These are phyloP conservation scores for Pterois miles DNA, from an alignment of 2,797 vertebrate genomes.

Conservation along the genomic window DNA sequence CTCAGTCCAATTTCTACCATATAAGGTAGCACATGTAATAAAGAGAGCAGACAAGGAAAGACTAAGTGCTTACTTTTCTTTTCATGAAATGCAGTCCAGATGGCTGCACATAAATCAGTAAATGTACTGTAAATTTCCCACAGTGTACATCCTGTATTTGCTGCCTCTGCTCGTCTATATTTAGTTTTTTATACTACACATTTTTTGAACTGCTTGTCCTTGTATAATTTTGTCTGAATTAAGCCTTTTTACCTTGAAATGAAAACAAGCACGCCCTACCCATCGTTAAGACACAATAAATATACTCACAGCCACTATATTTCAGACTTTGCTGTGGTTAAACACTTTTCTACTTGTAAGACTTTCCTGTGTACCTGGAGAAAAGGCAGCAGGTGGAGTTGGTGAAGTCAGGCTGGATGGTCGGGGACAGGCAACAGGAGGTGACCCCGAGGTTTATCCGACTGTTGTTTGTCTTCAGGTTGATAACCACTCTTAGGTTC, in stretches of 20 bases:
- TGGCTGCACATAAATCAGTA: slow-evolving; percentile 7
- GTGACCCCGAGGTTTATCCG: slow-evolving; percentile 72
- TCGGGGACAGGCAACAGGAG: slow-evolving; percentile 81
- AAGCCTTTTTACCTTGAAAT: not conserved
- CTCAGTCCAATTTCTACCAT: not conserved
- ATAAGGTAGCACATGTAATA: not conserved
- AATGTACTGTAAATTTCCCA: slow-evolving; percentile 6
- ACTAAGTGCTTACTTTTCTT: not conserved
- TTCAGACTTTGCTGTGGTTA: not conserved
- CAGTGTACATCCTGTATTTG: not conserved
- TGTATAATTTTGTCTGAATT: not conserved
- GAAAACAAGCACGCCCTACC: not conserved
- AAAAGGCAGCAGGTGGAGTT: slow-evolving; percentile 79
- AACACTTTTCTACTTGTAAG: not conserved
- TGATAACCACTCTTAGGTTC: slow-evolving; percentile 73
- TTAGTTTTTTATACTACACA: not conserved
- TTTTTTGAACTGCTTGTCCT: not conserved
- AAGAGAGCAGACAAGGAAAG: not conserved
- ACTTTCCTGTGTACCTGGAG: slow-evolving; percentile 70
- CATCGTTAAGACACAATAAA: not conserved
- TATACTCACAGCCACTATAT: not conserved
- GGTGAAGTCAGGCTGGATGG: slow-evolving; percentile 40
- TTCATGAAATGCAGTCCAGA: slow-evolving; percentile 7
- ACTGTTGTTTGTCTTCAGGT: slow-evolving; percentile 81
- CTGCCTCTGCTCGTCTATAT: not conserved